A percentile compares a stretch with the other conserved stretches of the same genome.
phyloP scores from a whole-genome alignment of 1,140 invertebrate genomes.

The Danaus melanippus region DNA sequence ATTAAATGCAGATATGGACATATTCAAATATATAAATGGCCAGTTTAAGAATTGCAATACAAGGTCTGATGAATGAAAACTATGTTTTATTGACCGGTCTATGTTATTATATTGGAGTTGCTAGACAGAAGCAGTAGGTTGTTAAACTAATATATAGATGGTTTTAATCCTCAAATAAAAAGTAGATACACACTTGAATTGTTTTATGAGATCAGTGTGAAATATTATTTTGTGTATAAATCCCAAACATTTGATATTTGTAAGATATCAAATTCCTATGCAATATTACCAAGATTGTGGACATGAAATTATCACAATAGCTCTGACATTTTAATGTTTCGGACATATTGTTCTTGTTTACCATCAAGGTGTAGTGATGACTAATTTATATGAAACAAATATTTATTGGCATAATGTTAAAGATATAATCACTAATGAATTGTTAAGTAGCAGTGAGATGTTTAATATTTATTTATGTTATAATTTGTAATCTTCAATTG shows the following conservation, averaged over 20 bases:
- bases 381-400: conserved; percentile 47
- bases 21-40: background rate
- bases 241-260: conserved; percentile 24
- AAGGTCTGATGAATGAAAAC: background rate
- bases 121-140: conserved; percentile 10
- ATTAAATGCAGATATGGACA: too few species aligned
- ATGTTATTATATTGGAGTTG: conserved; percentile 1
- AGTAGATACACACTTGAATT: conserved; percentile 19
- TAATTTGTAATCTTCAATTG: conserved; percentile 49
- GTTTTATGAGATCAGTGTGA: conserved; percentile 29
- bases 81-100: background rate
- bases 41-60: conserved; percentile 1
- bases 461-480: conserved; percentile 65
- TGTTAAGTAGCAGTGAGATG: conserved; percentile 67
- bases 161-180: conserved; percentile 9
- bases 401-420: conserved; percentile 66
- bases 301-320: conserved; percentile 18
- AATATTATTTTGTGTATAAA: conserved; percentile 47
- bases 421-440: conserved; percentile 61
- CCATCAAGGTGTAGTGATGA: conserved; percentile 39
- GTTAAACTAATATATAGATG: conserved; percentile 12
- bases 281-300: background rate
- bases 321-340: conserved; percentile 32
- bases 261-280: conserved; percentile 19
- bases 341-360: conserved; percentile 42